Conservation (phyloP, 1,140 invertebrate genomes). For the silkworm (Bombyx mori) region ASM3026992v2 NC_085111.1:7275001-7275500, state of each 20-base stretch:
- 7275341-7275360: slow-evolving; percentile 4
- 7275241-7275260: slow-evolving; percentile 1
- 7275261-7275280: neutral
- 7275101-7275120: no score
- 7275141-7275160: no score
- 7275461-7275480: no score
- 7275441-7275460: no score
- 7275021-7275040: no score
- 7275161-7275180: no score
- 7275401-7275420: neutral
- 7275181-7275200: neutral
- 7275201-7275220: neutral
- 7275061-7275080: no score
- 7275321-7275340: slow-evolving; percentile 6
- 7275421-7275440: neutral
- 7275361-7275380: neutral
- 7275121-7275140: no score
- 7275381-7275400: neutral
- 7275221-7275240: slow-evolving; percentile 1
- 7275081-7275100: no score
- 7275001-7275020: no score
- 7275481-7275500: no score
- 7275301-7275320: slow-evolving; percentile 8
- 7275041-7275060: no score
- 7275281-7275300: slow-evolving; percentile 1